Evolutionary conservation across 2,113 vertebrate species (phyloP).

Genomic region (Cheilinus undulatus): DNA sequence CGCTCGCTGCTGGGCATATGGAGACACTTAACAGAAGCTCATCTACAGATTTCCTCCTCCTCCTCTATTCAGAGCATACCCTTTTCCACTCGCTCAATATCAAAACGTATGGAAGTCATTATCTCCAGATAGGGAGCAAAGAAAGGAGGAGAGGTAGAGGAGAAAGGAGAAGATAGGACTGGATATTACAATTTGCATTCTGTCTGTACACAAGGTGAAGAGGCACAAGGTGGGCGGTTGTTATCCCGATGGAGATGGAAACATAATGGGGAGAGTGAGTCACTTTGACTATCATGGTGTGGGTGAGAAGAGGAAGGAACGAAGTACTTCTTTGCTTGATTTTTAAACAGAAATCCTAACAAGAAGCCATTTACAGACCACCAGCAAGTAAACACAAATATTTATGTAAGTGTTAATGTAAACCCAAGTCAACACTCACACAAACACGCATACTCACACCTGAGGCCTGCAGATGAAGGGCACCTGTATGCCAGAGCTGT

Average conservation of each 20-base stretch:
- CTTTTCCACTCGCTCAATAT: slow-evolving; percentile 65
- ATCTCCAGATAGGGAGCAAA: slow-evolving; percentile 54
- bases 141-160: slow-evolving; percentile 27
- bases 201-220: slow-evolving; percentile 39
- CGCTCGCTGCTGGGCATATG: slow-evolving; percentile 74
- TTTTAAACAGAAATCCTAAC: slow-evolving; percentile 23
- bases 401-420: not conserved
- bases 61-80: slow-evolving; percentile 52
- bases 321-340: slow-evolving; percentile 32
- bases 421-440: not conserved
- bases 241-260: slow-evolving; percentile 13
- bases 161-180: slow-evolving; percentile 18
- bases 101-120: slow-evolving; percentile 79
- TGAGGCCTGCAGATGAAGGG: slow-evolving; percentile 36
- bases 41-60: slow-evolving; percentile 79
- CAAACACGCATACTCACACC: slow-evolving; percentile 23
- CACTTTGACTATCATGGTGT: slow-evolving; percentile 27
- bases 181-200: slow-evolving; percentile 60
- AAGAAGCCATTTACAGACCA: slow-evolving; percentile 9
- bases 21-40: slow-evolving; percentile 84
- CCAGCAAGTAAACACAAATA: slow-evolving; percentile 14
- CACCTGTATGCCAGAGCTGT: slow-evolving; percentile 53
- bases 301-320: slow-evolving; percentile 22
- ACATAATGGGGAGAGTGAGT: slow-evolving; percentile 40
- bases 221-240: slow-evolving; percentile 38